phyloP scores from a whole-genome alignment of 2,113 vertebrate genomes.

The Corythaixoides concolor region DNA sequence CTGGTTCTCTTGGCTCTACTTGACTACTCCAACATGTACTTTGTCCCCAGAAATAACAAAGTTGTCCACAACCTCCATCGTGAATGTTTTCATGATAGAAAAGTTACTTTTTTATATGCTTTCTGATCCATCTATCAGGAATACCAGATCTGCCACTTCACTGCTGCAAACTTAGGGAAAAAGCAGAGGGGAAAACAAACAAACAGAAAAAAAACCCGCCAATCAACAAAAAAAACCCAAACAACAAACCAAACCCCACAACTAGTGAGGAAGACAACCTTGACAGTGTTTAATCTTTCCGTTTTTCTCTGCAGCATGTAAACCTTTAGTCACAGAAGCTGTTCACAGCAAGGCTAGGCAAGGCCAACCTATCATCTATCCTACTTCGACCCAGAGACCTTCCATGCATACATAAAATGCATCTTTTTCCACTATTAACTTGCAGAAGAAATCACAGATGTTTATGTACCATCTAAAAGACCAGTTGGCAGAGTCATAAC shows the following conservation, averaged over 20 bases:
- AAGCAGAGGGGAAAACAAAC: background rate
- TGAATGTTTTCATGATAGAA: constrained; percentile 72
- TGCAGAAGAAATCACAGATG: background rate
- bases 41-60: constrained; percentile 67
- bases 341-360: background rate
- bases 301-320: background rate
- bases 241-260: background rate
- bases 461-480: background rate
- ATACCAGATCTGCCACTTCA: constrained; percentile 75
- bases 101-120: constrained; percentile 66
- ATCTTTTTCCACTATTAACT: background rate
- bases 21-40: constrained; percentile 73
- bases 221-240: background rate
- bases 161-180: constrained; percentile 70
- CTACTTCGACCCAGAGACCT: background rate
- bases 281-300: background rate
- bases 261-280: background rate
- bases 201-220: background rate
- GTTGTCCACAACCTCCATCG: constrained; percentile 52
- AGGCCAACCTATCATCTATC: background rate
- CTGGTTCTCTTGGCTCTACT: constrained; percentile 70
- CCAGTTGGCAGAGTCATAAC: background rate
- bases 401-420: background rate
- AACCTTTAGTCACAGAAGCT: background rate
- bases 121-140: constrained; percentile 78